Evolutionary conservation across 2,797 vertebrate species (phyloP).

Genomic region (Oryzias dopingdopingensis): DNA sequence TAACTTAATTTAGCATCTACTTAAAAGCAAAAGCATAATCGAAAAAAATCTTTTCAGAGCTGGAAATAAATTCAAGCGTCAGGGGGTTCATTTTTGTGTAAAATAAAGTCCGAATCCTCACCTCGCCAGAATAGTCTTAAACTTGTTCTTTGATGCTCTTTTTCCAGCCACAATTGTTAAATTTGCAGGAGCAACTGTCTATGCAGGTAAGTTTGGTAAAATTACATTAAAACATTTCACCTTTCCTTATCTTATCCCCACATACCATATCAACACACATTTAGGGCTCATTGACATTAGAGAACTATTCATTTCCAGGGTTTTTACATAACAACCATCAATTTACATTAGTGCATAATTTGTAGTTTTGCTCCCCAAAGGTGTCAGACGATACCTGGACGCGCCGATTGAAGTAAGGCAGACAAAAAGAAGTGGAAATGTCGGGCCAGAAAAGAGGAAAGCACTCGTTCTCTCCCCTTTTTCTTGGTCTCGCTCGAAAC

Average conservation of each 20-base stretch:
- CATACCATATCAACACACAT: conserved; percentile 19
- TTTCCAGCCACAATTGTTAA: no score
- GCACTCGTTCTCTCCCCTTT: conserved; percentile 27
- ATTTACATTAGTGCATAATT: background rate
- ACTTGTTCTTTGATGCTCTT: no score
- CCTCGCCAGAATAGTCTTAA: no score
- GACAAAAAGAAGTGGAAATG: conserved; percentile 47
- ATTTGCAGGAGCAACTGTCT: no score
- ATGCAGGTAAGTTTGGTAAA: no score
- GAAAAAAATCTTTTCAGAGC: no score
- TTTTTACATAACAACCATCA: conserved; percentile 15
- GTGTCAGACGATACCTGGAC: conserved; percentile 21
- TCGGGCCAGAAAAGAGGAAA: conserved; percentile 25
- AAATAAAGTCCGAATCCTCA: no score
- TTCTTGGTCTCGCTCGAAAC: conserved; percentile 76
- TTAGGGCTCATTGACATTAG: conserved; percentile 32
- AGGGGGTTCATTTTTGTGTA: no score
- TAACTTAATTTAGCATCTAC: no score
- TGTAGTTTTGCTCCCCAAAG: conserved; percentile 4
- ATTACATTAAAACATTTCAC: background rate
- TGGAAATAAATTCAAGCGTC: no score
- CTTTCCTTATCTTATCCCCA: conserved; percentile 11
- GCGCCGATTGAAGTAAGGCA: conserved; percentile 37
- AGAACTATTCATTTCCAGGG: conserved; percentile 43
- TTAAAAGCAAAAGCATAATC: no score